phyloP scores from a whole-genome alignment of 2,113 vertebrate genomes.

The Centropus bengalensis region DNA sequence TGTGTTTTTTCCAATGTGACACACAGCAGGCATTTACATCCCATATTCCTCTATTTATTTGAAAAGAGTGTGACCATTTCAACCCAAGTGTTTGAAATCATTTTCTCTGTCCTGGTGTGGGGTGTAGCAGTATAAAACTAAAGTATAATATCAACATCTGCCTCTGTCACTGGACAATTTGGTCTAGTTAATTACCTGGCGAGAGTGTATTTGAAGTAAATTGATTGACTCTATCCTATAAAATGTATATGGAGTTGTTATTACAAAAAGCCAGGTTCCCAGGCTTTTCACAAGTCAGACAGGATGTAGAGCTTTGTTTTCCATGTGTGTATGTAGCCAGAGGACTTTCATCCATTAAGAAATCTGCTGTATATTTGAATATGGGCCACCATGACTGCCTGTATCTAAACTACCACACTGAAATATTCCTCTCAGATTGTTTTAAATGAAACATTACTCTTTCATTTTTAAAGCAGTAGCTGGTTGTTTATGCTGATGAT shows the following conservation, averaged over 20 bases:
- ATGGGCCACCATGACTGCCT: background rate
- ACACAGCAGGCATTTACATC: background rate
- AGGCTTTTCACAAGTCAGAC: background rate
- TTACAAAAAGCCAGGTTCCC: background rate
- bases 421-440: background rate
- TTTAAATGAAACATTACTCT: slow-evolving; percentile 12
- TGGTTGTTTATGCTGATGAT: background rate
- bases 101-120: background rate
- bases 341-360: background rate
- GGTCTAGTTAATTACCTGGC: background rate
- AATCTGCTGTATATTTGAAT: background rate
- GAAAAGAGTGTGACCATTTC: background rate
- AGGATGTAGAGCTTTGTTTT: background rate
- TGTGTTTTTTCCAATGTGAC: background rate
- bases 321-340: background rate
- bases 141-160: background rate
- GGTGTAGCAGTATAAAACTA: background rate
- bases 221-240: background rate
- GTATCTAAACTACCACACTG: background rate
- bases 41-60: slow-evolving; percentile 21
- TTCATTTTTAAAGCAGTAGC: background rate
- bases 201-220: background rate
- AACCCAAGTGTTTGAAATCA: background rate
- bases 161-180: background rate
- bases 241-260: background rate